A percentile compares a stretch with the other conserved stretches of the same genome.
Conservation (phyloP, 2,797 vertebrate genomes). For the Oreortyx pictus region DNA sequence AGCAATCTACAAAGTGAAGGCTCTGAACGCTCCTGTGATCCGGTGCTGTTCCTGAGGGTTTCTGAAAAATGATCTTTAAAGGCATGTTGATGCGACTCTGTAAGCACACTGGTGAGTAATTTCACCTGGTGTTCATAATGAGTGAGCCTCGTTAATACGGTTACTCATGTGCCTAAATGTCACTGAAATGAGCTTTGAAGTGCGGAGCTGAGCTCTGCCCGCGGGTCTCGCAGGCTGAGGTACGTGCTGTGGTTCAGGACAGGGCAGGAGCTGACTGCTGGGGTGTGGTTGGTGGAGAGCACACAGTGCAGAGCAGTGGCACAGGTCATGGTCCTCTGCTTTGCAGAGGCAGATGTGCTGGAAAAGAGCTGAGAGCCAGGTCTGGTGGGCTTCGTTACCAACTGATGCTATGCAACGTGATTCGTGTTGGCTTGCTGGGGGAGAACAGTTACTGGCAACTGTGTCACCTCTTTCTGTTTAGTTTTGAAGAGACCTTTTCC, state of each 20-base stretch:
- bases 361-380: not conserved
- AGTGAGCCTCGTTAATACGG: not conserved
- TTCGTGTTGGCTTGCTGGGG: not conserved
- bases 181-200: not conserved
- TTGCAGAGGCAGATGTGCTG: not conserved
- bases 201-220: not conserved
- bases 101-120: not conserved
- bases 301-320: accelerated
- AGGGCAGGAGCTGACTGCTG: not conserved
- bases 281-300: not conserved
- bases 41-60: not conserved
- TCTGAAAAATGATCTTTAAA: not conserved
- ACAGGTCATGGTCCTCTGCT: not conserved
- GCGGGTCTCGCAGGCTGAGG: accelerated
- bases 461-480: not conserved
- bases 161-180: not conserved
- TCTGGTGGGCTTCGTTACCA: not conserved
- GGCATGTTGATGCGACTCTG: not conserved
- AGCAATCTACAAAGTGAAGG: not conserved
- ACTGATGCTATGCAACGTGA: not conserved
- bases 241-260: not conserved
- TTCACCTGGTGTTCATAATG: not conserved
- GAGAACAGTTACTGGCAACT: not conserved
- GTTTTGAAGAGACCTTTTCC: slow-evolving; percentile 39
- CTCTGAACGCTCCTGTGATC: not conserved